Evolutionary conservation across 2,113 vertebrate genomes (phyloP), one percentile per base, ranked within the genome.

Genomic region (Psilopogon haemacephalus): DNA sequence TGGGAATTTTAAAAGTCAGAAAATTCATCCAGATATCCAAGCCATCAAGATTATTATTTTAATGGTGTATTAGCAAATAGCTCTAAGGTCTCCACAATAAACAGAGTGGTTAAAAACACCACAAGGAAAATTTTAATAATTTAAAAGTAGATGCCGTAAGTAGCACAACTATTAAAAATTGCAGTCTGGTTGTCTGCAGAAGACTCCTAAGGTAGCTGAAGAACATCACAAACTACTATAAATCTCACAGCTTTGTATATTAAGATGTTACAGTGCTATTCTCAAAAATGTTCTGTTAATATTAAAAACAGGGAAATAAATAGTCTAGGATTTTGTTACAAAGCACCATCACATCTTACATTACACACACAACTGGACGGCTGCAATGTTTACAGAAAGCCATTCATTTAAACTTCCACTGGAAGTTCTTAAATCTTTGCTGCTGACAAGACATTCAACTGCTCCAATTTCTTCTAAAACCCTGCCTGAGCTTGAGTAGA

Each of bases 381-480:
- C 59, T 70, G 80, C 37, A 59, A 8, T 50, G 77, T 69, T 90
- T 94, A 78, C 5, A 52, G 71, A 87, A 87, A 94, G 63, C 28
- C 62, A 86, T 46, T 55, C 78, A 73, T 84, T 96, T 89, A 88
- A 95, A 89, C 33, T 40, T 76, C 62, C 42, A 23, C 60, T 80
- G 56, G 33, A 95, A 89, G 79, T 71, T 83, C 82, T 80, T 94
- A 89, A 86, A 95, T 94, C 87, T 91, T 80, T 52, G 54, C 2
- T 94, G 94, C 82, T 95, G 89, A 95, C 91, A 44, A 77, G 38
- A 77, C 64, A 30, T 68, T 77, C 30, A 37, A 7, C 32, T 24
- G 23, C 15, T 67, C 72, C 65, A n/a, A 30, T 54, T 86, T 74
- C 62, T 84, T 78, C 69, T 89, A 84, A 80, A 89, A 68, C 19